Conservation (phyloP, 2,888 invertebrate genomes). For the Acrocyrtus sp. region DNA sequence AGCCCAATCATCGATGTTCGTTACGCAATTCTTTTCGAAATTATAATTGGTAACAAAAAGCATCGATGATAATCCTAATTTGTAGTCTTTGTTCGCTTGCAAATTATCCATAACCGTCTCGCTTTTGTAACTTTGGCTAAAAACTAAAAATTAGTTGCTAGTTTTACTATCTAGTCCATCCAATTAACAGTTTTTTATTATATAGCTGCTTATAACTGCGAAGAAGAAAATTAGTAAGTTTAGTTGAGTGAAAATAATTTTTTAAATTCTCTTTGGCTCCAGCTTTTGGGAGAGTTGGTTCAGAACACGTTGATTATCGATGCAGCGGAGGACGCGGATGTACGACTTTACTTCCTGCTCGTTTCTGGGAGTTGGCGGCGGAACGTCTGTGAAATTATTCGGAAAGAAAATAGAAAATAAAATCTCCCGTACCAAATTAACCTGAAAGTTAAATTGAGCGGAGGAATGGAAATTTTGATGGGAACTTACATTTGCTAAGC, state of each 20-base stretch:
- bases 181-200: neutral
- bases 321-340: slow-evolving; percentile 78
- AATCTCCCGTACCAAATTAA: neutral
- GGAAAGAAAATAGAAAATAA: slow-evolving; percentile 21
- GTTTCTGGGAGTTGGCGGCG: slow-evolving; percentile 77
- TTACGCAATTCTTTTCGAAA: too few species aligned
- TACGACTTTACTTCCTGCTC: slow-evolving; percentile 77
- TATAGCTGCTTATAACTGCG: too few species aligned
- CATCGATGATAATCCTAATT: too few species aligned
- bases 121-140: too few species aligned
- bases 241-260: too few species aligned
- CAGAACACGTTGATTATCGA: slow-evolving; percentile 82
- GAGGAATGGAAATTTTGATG: neutral
- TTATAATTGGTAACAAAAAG: too few species aligned
- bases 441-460: neutral
- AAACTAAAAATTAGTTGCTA: too few species aligned
- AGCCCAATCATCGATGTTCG: too few species aligned
- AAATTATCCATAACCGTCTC: too few species aligned
- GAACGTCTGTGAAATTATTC: slow-evolving; percentile 70
- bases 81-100: too few species aligned
- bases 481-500: slow-evolving; percentile 70
- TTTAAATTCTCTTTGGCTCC: slow-evolving; percentile 69
- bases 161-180: too few species aligned
- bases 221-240: too few species aligned
- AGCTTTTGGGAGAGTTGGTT: slow-evolving; percentile 82